A percentile compares a stretch with the other conserved stretches of the same genome.
These are phyloP conservation scores for Cheirogaleus major DNA, from an alignment of 2,797 vertebrate species.

Conservation along the genomic window DNA sequence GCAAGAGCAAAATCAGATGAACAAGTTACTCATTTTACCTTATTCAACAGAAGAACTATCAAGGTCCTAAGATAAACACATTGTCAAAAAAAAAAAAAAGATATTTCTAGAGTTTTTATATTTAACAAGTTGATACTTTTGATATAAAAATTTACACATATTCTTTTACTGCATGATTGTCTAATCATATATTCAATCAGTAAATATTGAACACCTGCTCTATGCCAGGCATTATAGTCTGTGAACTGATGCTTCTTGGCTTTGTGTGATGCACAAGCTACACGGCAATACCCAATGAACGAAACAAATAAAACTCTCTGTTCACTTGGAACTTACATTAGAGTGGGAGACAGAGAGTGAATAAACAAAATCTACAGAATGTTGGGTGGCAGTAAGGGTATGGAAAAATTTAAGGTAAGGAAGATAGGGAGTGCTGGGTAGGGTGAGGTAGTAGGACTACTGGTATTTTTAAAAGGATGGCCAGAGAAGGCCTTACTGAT, in stretches of 20 bases:
- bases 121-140: conserved; percentile 42
- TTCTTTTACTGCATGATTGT: conserved; percentile 12
- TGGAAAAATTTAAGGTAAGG: not conserved
- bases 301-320: not conserved
- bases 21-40: not conserved
- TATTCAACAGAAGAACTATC: not conserved
- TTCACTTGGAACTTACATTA: not conserved
- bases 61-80: not conserved
- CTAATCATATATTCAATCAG: not conserved
- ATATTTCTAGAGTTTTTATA: not conserved
- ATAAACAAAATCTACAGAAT: not conserved
- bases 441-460: not conserved
- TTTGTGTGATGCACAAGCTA: not conserved
- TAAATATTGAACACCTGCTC: not conserved
- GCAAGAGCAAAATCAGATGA: not conserved
- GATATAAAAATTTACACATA: not conserved
- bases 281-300: not conserved
- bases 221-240: not conserved
- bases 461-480: not conserved
- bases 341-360: not conserved
- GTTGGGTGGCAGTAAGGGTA: not conserved
- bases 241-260: not conserved
- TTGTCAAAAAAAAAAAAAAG: not conserved
- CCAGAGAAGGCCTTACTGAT: not conserved
- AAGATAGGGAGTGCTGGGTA: not conserved